These are phyloP conservation scores for Isurus oxyrinchus DNA, from an alignment of 2,113 vertebrate species.

Conservation along the genomic window DNA sequence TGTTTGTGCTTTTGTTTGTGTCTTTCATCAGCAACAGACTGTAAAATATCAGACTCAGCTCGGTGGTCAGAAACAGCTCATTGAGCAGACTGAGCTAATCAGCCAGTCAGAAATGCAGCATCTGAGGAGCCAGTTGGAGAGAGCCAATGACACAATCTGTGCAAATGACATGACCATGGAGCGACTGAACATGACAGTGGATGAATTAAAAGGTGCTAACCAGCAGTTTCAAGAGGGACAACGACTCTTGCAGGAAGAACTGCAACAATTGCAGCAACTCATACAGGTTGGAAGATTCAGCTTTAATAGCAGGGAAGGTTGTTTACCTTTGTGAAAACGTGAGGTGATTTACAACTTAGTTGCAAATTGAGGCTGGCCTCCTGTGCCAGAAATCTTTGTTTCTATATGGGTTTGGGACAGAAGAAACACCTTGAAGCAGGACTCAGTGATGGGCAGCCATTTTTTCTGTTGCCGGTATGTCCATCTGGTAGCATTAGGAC, in stretches of 20 bases:
- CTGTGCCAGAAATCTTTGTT: background rate
- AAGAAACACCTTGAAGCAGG: background rate
- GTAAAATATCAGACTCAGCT: conserved; percentile 59
- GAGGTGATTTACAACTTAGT: background rate
- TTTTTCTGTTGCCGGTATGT: background rate
- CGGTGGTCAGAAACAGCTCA: conserved; percentile 52
- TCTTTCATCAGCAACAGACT: conserved; percentile 12
- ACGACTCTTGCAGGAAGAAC: conserved; percentile 57
- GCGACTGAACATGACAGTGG: conserved; percentile 61
- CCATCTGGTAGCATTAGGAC: background rate
- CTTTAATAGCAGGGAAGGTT: background rate
- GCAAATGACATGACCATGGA: conserved; percentile 74
- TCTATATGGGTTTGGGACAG: background rate
- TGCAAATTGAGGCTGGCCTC: background rate
- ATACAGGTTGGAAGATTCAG: conserved; percentile 56
- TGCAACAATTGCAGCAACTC: conserved; percentile 62
- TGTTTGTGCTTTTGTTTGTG: conserved; percentile 18
- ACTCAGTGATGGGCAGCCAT: background rate
- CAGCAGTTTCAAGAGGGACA: conserved; percentile 52
- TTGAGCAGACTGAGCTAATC: conserved; percentile 64
- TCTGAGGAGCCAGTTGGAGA: conserved; percentile 64
- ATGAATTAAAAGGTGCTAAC: conserved; percentile 54
- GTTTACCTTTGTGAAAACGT: background rate
- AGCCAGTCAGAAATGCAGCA: conserved; percentile 66
- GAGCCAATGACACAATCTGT: conserved; percentile 64